These are phyloP conservation scores for Dryococelus australis DNA, from an alignment of 2,888 invertebrate genomes.

Conservation along the genomic window DNA sequence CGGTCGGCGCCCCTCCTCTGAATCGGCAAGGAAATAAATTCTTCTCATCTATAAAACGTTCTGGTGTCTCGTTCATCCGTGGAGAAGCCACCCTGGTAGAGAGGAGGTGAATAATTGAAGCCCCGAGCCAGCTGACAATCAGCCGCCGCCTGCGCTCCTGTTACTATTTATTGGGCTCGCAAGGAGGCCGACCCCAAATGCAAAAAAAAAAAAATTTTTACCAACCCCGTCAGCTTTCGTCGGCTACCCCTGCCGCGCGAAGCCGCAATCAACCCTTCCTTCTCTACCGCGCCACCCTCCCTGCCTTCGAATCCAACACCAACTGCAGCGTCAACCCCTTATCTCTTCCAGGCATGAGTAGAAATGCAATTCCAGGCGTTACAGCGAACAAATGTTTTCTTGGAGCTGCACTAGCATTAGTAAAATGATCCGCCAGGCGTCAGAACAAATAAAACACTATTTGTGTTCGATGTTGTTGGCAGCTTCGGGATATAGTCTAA, in stretches of 20 bases:
- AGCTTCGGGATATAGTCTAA: too few species aligned
- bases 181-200: neutral
- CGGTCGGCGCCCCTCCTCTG: neutral
- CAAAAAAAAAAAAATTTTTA: neutral
- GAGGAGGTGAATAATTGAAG: constrained; percentile 1
- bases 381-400: too few species aligned
- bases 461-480: too few species aligned
- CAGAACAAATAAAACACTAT: too few species aligned
- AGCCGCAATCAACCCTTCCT: neutral
- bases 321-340: too few species aligned
- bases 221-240: neutral
- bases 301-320: too few species aligned
- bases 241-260: neutral
- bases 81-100: neutral
- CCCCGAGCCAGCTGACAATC: neutral
- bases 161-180: constrained; percentile 16
- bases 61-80: neutral
- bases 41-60: constrained; percentile 16
- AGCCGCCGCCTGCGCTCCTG: constrained; percentile 1
- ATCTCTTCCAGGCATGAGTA: too few species aligned
- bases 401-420: too few species aligned
- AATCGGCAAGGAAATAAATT: neutral
- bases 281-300: neutral
- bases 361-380: too few species aligned
- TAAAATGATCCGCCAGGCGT: too few species aligned